Evolutionary conservation across 2,888 invertebrate species (phyloP), one percentile per base, ranked within the genome.

Genomic region (Entomobrya proxima): DNA sequence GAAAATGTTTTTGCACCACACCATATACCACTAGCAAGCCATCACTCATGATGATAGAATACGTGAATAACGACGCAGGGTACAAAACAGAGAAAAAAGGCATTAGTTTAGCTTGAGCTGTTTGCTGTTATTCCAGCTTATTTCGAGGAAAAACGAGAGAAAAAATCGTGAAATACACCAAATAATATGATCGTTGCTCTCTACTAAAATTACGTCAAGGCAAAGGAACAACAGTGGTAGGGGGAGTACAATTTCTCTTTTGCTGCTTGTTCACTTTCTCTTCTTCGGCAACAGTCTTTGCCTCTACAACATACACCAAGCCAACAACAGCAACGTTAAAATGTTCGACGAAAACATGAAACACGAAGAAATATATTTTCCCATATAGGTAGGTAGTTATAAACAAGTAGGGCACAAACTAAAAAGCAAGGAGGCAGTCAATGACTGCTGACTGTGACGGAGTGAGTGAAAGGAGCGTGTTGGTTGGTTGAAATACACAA

Each of bases 41-140:
- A 24, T 44, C 47, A 67, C 13, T 21, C 40, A 74, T 18, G 40
- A 64, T 18, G 32, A 24, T 37, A 67, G 55, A 64, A 32, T 64
- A 32, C 64, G 35, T 21, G 40, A 50, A 30, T 13, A 74, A 74
- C 11, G 50, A 74, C 30, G 72, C 27, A 44, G 9, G 44, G 47
- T 30, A 72, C 32, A 50, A 11, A 61, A 61, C 5, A 30, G n/a
- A 61, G 7, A 40, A 50, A 50, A 50, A 80, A 80, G 40, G 72
- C 80, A 72, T 80, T 69, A 80, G 72, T 52, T 52, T 50, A 64
- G 78, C 61, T 81, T 81, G 74, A 74, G 58, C 74, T 80, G 52
- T 69, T 81, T 81, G 72, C 58, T 72, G 72, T 72, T 81, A 72
- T 40, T 80, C 44, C 61, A 21, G 40, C 81, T 61, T 40, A 35